phyloP scores from a whole-genome alignment of 23 tunicate species.

The Styela plicata region DNA sequence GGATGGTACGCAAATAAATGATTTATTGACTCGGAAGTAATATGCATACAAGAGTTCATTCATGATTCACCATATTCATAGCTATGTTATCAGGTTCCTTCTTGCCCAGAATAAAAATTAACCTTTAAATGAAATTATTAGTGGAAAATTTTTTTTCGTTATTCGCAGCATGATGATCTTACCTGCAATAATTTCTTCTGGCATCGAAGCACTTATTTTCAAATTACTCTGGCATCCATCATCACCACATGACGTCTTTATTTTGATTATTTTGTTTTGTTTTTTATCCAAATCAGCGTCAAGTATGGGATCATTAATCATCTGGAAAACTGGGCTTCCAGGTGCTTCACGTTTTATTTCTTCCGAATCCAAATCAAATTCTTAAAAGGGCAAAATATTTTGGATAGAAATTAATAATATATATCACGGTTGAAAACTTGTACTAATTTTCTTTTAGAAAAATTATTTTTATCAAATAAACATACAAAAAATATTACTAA shows the following conservation, averaged over 20 bases:
- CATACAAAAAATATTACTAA: no score
- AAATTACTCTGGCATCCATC: slow-evolving; percentile 74
- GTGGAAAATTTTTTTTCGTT: no score
- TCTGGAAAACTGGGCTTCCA: slow-evolving; percentile 28
- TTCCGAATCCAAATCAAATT: slow-evolving; percentile 25
- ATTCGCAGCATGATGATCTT: not conserved
- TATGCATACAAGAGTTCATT: no score
- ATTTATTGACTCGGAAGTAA: no score
- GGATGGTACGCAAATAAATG: no score
- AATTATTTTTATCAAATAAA: no score
- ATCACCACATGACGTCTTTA: slow-evolving; percentile 42
- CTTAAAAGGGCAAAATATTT: slow-evolving; percentile 9
- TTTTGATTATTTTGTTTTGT: not conserved
- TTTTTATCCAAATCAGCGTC: slow-evolving; percentile 33
- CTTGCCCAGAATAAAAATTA: no score
- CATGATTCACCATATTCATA: no score
- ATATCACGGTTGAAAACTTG: no score
- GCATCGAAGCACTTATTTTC: slow-evolving; percentile 38
- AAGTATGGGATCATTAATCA: slow-evolving; percentile 61
- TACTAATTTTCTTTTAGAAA: no score
- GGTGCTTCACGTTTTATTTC: slow-evolving; percentile 25
- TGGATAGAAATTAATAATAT: not conserved
- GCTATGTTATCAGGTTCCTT: no score
- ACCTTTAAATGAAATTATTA: no score
- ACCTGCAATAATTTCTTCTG: slow-evolving; percentile 49